Evolutionary conservation across 1,140 invertebrate species (phyloP).

Genomic region (Cydia pomonella): DNA sequence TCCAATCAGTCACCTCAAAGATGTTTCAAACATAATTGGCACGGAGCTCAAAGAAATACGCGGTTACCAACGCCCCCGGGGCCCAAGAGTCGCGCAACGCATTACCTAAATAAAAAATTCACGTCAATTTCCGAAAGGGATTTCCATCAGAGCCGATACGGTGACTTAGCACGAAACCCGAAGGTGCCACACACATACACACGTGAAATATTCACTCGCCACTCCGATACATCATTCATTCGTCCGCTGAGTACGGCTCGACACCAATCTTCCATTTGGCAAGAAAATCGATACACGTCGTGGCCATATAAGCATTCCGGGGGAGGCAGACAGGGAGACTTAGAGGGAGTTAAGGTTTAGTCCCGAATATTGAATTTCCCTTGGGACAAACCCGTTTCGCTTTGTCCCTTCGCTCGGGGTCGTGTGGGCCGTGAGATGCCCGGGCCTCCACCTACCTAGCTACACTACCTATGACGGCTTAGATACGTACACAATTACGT

Average conservation of each 20-base stretch:
- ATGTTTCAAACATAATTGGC: slow-evolving; percentile 61
- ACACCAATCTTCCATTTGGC: slow-evolving; percentile 80
- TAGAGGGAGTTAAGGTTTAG: slow-evolving; percentile 80
- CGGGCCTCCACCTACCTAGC: slow-evolving; percentile 61
- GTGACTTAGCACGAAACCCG: slow-evolving; percentile 67
- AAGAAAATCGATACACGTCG: slow-evolving; percentile 80
- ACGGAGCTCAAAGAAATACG: slow-evolving; percentile 46
- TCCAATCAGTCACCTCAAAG: slow-evolving; percentile 68
- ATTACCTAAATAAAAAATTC: slow-evolving; percentile 74
- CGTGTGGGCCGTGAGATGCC: slow-evolving; percentile 72
- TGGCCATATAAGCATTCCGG: slow-evolving; percentile 80
- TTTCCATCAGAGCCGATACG: slow-evolving; percentile 62
- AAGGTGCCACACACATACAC: slow-evolving; percentile 56
- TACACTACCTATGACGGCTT: slow-evolving; percentile 44
- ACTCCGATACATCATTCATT: slow-evolving; percentile 77
- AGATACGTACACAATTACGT: slow-evolving; percentile 36
- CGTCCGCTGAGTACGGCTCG: slow-evolving; percentile 75
- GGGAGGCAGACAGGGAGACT: slow-evolving; percentile 76
- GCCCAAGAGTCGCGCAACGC: slow-evolving; percentile 46
- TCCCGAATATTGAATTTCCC: slow-evolving; percentile 81
- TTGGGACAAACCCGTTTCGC: slow-evolving; percentile 80
- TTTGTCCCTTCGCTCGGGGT: slow-evolving; percentile 77
- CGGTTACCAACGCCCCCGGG: slow-evolving; percentile 39
- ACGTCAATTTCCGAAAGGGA: slow-evolving; percentile 58
- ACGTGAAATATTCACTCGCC: slow-evolving; percentile 74